Evolutionary conservation across 1,140 invertebrate genomes (phyloP), one percentile per base, ranked within the genome.

Genomic region (Solen grandis): DNA sequence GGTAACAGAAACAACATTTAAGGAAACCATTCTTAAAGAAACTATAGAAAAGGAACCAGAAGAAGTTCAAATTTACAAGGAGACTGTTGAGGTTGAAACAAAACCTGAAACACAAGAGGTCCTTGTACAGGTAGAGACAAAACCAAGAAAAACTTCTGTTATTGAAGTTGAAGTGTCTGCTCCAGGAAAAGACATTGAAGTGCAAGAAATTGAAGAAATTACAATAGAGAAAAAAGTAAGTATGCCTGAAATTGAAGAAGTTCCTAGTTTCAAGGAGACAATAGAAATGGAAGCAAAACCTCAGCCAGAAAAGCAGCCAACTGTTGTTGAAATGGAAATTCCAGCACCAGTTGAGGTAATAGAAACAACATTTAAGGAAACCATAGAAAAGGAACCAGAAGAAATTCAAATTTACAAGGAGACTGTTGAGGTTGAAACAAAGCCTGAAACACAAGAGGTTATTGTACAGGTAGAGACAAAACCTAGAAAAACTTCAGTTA

Each of bases 141-240:
- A 57, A 59, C 35, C 59, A 66, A 46, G 41, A 46, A 46, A 46
- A 19, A 8, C n/a, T n/a, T n/a, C n/a, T n/a, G n/a, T n/a, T n/a
- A n/a, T n/a, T n/a, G n/a, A n/a, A n/a, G n/a, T n/a, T n/a, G n/a
- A n/a, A n/a, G n/a, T n/a, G n/a, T n/a, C n/a, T n/a, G n/a, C n/a
- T n/a, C n/a, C n/a, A n/a, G 76, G 70, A 1, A 65, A 81, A 66
- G 84, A 83, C 36, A 63, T 78, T 79, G 46, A 36, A 46, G 59
- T 62, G n/a, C 66, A 59, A 52, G 38, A 27, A 16, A 36, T 65
- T 22, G 35, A 72, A 36, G 33, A 54, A 27, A 63, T 52, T 35
- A 62, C 57, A 31, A 35, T 72, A n/a, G n/a, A n/a, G n/a, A n/a
- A n/a, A n/a, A n/a, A n/a, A n/a, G n/a, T n/a, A n/a, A n/a, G n/a